Conservation (phyloP, 64 coral and sea anemone species). For the Acropora yongei region DNA sequence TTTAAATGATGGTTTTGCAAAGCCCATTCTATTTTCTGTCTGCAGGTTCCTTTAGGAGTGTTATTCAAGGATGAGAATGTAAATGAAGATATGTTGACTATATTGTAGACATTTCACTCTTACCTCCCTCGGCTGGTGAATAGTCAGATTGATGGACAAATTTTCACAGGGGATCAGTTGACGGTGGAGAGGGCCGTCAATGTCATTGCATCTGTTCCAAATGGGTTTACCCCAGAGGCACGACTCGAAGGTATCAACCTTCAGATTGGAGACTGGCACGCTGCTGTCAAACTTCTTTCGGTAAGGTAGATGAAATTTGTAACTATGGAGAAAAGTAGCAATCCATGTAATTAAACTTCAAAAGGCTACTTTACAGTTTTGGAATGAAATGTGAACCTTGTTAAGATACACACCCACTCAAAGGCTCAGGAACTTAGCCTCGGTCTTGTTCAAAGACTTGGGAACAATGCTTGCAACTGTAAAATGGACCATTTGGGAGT, state of each 20-base stretch:
- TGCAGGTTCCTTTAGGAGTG: conserved; percentile 21
- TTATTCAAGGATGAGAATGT: conserved; percentile 42
- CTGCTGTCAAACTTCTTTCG: conserved; percentile 51
- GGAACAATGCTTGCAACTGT: background rate
- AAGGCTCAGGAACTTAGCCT: too few relatives aligned
- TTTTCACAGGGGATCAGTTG: conserved; percentile 59
- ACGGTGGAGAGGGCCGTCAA: conserved; percentile 65
- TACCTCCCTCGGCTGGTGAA: conserved; percentile 36
- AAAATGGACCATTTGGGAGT: background rate
- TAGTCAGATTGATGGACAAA: conserved; percentile 40
- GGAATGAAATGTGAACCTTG: too few relatives aligned
- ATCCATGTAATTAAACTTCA: too few relatives aligned
- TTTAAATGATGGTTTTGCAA: background rate
- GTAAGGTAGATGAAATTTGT: conserved; percentile 18
- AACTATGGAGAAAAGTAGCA: too few relatives aligned
- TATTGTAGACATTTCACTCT: conserved; percentile 34
- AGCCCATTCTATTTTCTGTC: conserved; percentile 6
- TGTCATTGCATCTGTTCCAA: conserved; percentile 46
- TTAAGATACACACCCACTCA: too few relatives aligned
- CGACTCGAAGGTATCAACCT: conserved; percentile 53
- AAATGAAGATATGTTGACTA: conserved; percentile 67
- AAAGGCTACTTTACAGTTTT: too few relatives aligned
- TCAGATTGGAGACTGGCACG: conserved; percentile 69
- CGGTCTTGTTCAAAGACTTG: too few relatives aligned
- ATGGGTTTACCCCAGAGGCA: conserved; percentile 56